A percentile compares a stretch with the other conserved stretches of the same genome.
Conservation (phyloP, 2,113 vertebrate species). For the Oreochromis spilurus region DNA sequence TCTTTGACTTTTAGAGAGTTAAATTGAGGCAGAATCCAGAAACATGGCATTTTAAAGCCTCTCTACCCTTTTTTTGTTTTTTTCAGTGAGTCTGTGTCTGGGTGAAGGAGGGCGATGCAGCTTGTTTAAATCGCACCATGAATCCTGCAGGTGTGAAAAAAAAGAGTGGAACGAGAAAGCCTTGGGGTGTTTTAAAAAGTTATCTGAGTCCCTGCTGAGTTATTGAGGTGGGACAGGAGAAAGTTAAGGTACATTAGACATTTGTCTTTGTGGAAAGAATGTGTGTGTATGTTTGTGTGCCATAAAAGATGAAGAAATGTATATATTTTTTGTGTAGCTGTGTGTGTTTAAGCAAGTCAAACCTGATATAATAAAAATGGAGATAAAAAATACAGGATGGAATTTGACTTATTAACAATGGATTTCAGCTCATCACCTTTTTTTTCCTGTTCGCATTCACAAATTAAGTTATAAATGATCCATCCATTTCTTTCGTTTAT, state of each 20-base stretch:
- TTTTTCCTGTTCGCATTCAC: not conserved
- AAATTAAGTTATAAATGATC: not conserved
- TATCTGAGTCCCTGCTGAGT: slow-evolving; percentile 32
- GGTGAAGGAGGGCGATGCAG: not conserved
- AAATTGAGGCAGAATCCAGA: slow-evolving; percentile 30
- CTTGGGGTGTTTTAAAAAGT: slow-evolving; percentile 46
- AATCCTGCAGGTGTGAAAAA: slow-evolving; percentile 24
- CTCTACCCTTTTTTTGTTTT: not conserved
- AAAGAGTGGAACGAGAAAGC: slow-evolving; percentile 23
- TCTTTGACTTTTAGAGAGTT: slow-evolving; percentile 21
- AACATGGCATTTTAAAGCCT: slow-evolving; percentile 52
- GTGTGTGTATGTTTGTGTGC: not conserved
- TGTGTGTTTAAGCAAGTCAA: not conserved
- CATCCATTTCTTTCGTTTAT: not conserved
- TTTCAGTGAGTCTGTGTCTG: not conserved
- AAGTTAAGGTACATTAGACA: slow-evolving; percentile 47
- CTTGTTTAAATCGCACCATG: slow-evolving; percentile 17
- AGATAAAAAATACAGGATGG: not conserved
- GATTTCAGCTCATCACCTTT: not conserved
- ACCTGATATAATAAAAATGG: not conserved
- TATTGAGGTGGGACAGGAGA: slow-evolving; percentile 39
- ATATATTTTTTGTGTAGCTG: not conserved
- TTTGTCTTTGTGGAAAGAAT: slow-evolving; percentile 33
- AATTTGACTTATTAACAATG: not conserved
- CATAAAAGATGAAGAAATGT: not conserved